Evolutionary conservation across 2,888 invertebrate species (phyloP).

Genomic region (Drosophila niveifrons): DNA sequence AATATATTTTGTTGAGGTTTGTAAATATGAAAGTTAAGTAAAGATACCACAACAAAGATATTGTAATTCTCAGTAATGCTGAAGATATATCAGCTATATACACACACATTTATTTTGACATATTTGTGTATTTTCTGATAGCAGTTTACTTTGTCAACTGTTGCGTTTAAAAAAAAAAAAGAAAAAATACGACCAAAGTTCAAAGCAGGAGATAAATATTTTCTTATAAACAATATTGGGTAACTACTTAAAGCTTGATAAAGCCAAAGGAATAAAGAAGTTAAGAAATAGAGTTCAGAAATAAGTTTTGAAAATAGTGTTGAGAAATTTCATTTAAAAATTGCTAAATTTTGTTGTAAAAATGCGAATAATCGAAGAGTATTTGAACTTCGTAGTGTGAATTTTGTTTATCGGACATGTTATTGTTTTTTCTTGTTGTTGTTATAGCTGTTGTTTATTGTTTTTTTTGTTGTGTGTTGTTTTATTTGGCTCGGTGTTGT

Average conservation of each 20-base stretch:
- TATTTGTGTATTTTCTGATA: too few species aligned
- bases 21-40: too few species aligned
- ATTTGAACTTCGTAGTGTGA: conserved; percentile 3
- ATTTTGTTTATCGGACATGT: not conserved
- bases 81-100: not conserved
- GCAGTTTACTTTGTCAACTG: not conserved
- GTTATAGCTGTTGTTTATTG: conserved; percentile 7
- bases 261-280: too few species aligned
- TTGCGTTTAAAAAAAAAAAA: not conserved
- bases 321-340: too few species aligned
- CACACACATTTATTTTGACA: not conserved
- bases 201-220: not conserved
- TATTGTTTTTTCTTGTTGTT: not conserved
- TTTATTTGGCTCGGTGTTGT: conserved; percentile 27
- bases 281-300: too few species aligned
- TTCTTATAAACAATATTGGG: not conserved
- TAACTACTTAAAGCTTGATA: too few species aligned
- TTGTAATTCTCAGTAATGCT: not conserved
- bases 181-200: not conserved
- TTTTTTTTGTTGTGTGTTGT: not conserved
- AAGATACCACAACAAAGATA: too few species aligned
- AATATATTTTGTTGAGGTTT: too few species aligned
- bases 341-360: too few species aligned
- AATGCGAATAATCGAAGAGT: not conserved
- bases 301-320: too few species aligned